Conservation (phyloP, 2,888 invertebrate species). For the Pharmacophagus antenor region DNA sequence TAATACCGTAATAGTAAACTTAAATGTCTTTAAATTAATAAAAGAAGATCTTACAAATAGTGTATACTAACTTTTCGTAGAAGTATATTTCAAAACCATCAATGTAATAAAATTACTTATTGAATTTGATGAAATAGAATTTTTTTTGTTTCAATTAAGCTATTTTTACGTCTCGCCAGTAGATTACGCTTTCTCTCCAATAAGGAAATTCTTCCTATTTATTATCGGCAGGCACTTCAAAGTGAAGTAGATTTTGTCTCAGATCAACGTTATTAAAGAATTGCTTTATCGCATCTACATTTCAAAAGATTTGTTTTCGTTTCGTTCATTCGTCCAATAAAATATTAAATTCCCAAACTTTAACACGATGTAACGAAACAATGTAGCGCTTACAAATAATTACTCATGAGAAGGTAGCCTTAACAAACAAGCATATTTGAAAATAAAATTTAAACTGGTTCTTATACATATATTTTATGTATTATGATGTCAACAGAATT, state of each 20-base stretch:
- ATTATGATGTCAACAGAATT: too few relatives aligned
- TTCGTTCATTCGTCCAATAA: neutral
- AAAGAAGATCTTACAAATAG: neutral
- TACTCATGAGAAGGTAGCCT: too few relatives aligned
- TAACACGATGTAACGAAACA: too few relatives aligned
- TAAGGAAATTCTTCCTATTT: conserved; percentile 40
- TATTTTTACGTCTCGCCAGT: conserved; percentile 25
- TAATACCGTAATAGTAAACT: too few relatives aligned
- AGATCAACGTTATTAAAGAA: conserved; percentile 44
- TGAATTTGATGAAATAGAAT: neutral
- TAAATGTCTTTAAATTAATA: too few relatives aligned
- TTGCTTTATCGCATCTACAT: conserved; percentile 23
- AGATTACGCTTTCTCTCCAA: conserved; percentile 31
- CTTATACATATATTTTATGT: too few relatives aligned
- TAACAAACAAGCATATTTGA: too few relatives aligned
- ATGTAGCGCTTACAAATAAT: neutral
- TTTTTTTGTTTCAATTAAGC: conserved; percentile 16
- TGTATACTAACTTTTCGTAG: neutral
- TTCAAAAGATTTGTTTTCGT: conserved; percentile 15
- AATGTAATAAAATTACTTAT: conserved; percentile 5
- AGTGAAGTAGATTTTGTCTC: conserved; percentile 38
- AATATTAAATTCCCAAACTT: conserved; percentile 2
- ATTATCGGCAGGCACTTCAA: conserved; percentile 36
- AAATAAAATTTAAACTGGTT: neutral
- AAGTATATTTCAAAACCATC: neutral